phyloP scores from a whole-genome alignment of 1,140 invertebrate species.

The Camponotus pennsylvanicus region DNA sequence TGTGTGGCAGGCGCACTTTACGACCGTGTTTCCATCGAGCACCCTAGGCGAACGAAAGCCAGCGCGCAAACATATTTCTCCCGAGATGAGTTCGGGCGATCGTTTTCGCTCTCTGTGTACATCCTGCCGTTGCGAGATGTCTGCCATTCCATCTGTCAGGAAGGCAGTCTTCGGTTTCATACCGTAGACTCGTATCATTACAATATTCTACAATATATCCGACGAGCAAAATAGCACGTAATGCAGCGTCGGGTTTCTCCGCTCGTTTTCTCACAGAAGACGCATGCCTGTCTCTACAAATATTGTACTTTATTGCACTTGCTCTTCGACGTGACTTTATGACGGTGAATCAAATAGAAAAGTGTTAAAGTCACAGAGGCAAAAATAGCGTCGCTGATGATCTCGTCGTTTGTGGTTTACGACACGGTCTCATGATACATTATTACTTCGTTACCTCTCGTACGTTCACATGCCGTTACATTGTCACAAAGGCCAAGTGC shows the following conservation, averaged over 20 bases:
- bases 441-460: constrained; percentile 39
- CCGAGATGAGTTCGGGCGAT: constrained; percentile 42
- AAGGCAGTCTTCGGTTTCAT: constrained; percentile 66
- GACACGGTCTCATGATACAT: constrained; percentile 68
- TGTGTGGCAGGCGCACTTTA: constrained; percentile 56
- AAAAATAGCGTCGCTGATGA: constrained; percentile 30
- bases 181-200: constrained; percentile 56
- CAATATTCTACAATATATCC: constrained; percentile 46
- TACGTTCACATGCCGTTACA: constrained; percentile 58
- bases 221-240: constrained; percentile 49
- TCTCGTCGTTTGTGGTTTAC: constrained; percentile 48
- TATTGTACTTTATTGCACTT: background rate
- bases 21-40: constrained; percentile 48
- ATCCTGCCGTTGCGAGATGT: constrained; percentile 36
- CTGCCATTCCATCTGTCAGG: constrained; percentile 39
- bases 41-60: constrained; percentile 41
- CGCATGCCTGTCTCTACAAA: background rate
- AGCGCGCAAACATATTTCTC: constrained; percentile 41
- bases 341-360: background rate
- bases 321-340: background rate
- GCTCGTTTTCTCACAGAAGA: background rate
- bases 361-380: background rate
- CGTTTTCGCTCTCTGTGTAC: constrained; percentile 25
- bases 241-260: constrained; percentile 65
- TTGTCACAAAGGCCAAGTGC: constrained; percentile 59